phyloP scores from a whole-genome alignment of 2,797 vertebrate genomes.

The Chiroxiphia lanceolata region DNA sequence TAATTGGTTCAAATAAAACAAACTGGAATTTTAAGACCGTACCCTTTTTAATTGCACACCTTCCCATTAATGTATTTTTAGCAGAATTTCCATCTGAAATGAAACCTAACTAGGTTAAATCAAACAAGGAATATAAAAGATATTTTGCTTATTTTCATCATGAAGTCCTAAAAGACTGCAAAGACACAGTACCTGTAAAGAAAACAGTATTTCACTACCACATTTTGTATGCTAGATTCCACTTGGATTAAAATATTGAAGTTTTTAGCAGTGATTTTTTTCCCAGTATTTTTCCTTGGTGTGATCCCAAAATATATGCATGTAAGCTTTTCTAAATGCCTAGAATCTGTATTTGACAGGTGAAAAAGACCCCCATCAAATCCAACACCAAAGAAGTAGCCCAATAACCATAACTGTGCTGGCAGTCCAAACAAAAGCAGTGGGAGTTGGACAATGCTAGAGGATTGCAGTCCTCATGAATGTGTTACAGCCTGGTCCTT shows the following conservation, averaged over 20 bases:
- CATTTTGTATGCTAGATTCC: background rate
- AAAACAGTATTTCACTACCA: background rate
- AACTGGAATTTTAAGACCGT: background rate
- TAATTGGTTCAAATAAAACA: background rate
- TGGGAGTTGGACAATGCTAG: background rate
- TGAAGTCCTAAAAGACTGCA: background rate
- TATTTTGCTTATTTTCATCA: background rate
- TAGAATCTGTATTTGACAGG: background rate
- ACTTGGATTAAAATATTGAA: background rate
- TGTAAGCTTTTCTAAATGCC: background rate
- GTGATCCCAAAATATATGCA: background rate
- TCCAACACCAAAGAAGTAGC: background rate
- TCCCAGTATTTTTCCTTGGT: background rate
- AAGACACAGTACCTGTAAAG: background rate
- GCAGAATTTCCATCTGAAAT: background rate
- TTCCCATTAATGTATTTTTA: background rate
- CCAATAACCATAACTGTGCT: background rate
- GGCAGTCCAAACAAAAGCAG: background rate
- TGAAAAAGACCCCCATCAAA: background rate
- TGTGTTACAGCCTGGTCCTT: background rate
- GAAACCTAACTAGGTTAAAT: background rate
- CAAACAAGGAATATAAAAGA: background rate
- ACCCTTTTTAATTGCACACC: background rate
- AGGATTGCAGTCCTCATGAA: background rate
- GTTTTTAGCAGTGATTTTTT: background rate